Evolutionary conservation across 2,113 vertebrate species (phyloP), one percentile per base, ranked within the genome.

Genomic region (Numenius arquata): DNA sequence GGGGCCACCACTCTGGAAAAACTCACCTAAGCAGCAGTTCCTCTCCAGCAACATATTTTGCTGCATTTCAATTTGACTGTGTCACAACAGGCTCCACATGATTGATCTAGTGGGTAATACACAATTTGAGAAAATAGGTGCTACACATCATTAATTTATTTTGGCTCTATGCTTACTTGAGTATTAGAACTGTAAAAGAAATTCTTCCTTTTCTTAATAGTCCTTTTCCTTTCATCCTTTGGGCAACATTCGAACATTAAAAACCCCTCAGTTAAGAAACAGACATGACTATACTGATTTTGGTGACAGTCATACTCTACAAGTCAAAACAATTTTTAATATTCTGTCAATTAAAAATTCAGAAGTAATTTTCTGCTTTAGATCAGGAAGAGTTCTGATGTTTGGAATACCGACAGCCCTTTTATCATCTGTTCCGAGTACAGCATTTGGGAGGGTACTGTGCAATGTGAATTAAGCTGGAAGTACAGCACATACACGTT

Each of bases 291-390:
- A 1, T 36, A 58, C 15, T 32, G 43, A 70, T 68, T 92, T 88
- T 88, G 11, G 16, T 88, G 38, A 41, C 13, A 58, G 40, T 62
- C 22, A 45, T n/a, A 45, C 14, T 50, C 12, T 38, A 26, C 25
- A 2, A 1, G 38, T 92, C 52, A 88, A 78, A 93, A n/a, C 26
- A 41, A 12, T 32, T 85, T 66, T 9, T 17, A 40, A 27, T 78
- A 50, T 19, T 73, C 29, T 52, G 16, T 55, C 18, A 77, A 9
- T 47, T 76, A 18, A 90, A 84, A 88, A 63, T 43, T 67, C 47
- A 47, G 29, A 92, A 92, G 38, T 74, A 71, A 91, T 84, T 87
- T 93, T 80, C 52, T 90, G 73, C 77, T 81, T 80, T 90, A 59
- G 52, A 59, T 71, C 26, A 78, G 47, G 55, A 90, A 34, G 26